Evolutionary conservation across 2,113 vertebrate genomes (phyloP).

Genomic region (Sylvia atricapilla): DNA sequence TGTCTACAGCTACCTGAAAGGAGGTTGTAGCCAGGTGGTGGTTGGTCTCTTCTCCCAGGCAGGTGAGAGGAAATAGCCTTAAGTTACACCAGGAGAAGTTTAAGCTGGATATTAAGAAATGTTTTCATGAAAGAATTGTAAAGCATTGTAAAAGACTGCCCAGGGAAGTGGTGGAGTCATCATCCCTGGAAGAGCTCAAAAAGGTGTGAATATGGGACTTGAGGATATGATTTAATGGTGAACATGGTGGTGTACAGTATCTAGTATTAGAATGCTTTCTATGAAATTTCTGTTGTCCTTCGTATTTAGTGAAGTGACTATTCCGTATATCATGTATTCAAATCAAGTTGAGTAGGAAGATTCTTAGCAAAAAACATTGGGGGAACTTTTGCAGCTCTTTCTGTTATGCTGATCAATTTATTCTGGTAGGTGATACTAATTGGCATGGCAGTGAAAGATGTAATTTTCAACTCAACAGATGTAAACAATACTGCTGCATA

Average conservation of each 20-base stretch:
- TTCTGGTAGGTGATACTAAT: not conserved
- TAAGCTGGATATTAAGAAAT: not conserved
- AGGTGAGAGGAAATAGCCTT: not conserved
- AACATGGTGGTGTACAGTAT: not conserved
- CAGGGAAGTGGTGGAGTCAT: not conserved
- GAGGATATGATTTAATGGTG: not conserved
- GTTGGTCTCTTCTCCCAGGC: not conserved
- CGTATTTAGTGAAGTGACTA: not conserved
- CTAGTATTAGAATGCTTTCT: not conserved
- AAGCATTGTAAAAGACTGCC: not conserved
- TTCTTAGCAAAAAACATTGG: not conserved
- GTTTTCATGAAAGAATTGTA: not conserved
- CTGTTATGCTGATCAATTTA: not conserved
- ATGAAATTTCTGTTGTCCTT: not conserved
- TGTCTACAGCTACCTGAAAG: not conserved
- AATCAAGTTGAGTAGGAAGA: not conserved
- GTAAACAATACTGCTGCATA: not conserved
- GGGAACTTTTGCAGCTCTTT: not conserved
- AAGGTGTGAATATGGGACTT: not conserved
- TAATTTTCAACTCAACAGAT: not conserved
- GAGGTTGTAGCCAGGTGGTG: not conserved
- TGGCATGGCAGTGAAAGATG: not conserved
- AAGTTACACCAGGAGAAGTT: not conserved
- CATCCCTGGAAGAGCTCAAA: not conserved
- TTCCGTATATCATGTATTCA: not conserved